These are phyloP conservation scores for Astur gentilis DNA, from an alignment of 2,113 vertebrate species.

Conservation along the genomic window DNA sequence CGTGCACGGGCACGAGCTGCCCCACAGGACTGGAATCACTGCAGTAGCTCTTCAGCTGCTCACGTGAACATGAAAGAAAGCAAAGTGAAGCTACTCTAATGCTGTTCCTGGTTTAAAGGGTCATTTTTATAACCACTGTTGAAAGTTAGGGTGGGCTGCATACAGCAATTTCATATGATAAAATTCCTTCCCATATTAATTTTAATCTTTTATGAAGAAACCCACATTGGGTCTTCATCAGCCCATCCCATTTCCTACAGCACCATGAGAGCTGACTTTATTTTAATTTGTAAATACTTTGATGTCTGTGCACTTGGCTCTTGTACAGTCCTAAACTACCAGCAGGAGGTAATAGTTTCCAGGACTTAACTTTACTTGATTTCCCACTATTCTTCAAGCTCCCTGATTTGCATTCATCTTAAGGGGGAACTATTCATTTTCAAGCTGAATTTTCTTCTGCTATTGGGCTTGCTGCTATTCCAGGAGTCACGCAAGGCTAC, in stretches of 20 bases:
- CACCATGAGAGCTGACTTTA: neutral
- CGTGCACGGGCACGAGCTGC: rapidly evolving
- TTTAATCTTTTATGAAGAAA: neutral
- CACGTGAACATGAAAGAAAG: neutral
- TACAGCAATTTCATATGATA: neutral
- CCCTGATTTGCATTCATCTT: neutral
- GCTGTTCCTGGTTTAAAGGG: neutral
- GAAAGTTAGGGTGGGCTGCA: neutral
- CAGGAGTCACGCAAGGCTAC: neutral
- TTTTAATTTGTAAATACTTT: neutral
- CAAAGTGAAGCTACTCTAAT: rapidly evolving
- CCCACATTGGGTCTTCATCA: neutral
- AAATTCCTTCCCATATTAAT: neutral
- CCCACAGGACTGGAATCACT: rapidly evolving
- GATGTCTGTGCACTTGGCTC: conserved; percentile 13
- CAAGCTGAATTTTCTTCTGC: neutral
- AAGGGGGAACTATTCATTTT: neutral
- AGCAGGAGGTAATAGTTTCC: neutral
- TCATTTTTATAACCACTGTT: rapidly evolving
- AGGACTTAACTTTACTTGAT: neutral
- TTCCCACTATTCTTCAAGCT: neutral
- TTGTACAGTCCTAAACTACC: neutral
- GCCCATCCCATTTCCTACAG: neutral
- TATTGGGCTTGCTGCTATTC: neutral
- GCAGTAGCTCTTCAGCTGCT: neutral